These are phyloP conservation scores for Timema cristinae DNA, from an alignment of 2,888 invertebrate genomes.

Conservation along the genomic window DNA sequence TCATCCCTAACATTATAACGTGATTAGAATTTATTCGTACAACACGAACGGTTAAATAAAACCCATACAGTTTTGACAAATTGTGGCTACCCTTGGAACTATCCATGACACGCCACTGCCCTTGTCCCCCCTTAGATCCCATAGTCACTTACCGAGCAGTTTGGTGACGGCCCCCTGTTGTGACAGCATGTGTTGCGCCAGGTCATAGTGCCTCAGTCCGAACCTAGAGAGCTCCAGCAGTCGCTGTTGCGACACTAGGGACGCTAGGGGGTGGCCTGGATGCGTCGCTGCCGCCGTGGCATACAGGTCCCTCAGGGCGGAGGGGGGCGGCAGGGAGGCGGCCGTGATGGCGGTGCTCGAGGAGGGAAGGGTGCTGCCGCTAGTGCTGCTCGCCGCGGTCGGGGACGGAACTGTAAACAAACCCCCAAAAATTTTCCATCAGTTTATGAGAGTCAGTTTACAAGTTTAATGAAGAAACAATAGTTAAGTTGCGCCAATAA, in stretches of 20 bases:
- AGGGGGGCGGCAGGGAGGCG: constrained; percentile 39
- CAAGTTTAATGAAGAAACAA: too few species aligned
- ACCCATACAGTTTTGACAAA: too few species aligned
- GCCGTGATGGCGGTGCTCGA: constrained; percentile 38
- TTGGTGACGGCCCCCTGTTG: constrained; percentile 84
- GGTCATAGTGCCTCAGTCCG: constrained; percentile 81
- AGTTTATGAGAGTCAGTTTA: background rate
- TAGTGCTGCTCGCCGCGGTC: constrained; percentile 39
- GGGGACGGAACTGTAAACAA: constrained; percentile 56
- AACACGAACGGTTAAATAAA: too few species aligned
- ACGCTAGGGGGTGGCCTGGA: constrained; percentile 59
- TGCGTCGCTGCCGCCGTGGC: constrained; percentile 46
- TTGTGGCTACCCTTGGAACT: too few species aligned
- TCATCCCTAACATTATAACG: too few species aligned
- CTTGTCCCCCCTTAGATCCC: background rate
- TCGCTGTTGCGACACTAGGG: constrained; percentile 65
- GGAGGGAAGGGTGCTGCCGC: constrained; percentile 36
- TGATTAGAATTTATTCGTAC: too few species aligned
- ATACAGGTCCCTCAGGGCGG: constrained; percentile 47
- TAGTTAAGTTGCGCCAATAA: too few species aligned
- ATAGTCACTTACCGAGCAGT: constrained; percentile 68
- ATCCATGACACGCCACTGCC: too few species aligned
- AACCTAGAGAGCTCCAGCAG: constrained; percentile 69
- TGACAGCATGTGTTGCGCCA: constrained; percentile 85
- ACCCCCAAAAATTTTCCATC: constrained; percentile 39